Base-by-base conservation (phyloP, 2,888 invertebrate species). In the Monopis laevigella region DNA sequence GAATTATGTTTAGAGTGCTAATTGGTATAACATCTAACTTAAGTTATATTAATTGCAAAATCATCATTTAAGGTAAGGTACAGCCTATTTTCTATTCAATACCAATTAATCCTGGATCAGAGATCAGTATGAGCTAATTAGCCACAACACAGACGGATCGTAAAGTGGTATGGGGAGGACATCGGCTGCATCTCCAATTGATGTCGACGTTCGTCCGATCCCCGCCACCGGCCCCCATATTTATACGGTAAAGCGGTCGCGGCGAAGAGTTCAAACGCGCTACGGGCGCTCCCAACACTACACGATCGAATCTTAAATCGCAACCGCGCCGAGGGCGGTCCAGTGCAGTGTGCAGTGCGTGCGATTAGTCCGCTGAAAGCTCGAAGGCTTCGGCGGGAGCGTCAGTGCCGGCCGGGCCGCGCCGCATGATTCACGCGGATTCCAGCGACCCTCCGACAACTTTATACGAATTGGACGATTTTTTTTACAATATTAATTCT, bases 361-460 rank as follows among this genome's bases (percentile, higher is more conserved):
- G 77, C 75, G 75, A 69, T 61, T 64, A 69, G 74, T 73, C 70
- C 60, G 72, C 77, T 75, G 77, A 78, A 77, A 78, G 77, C 77
- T 77, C 67, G 70, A 70, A 78, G 77, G 75, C 77, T 78, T 67
- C 74, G 51, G 53, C 53, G 54, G 57, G 60, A 58, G 72, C 74
- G 71, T 74, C 77, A 80, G 80, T 80, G 80, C 80, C 80, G 80
- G 78, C 75, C 75, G 74, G 75, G 77, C 78, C 80, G 80, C 72
- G 80, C 77, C 77, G 64, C 61, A 59, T 69, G 65, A 61, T 69
- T 59, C 69, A 80, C 80, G 80, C 65, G 65, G 16, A 39, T 38
- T 39, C 32, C 32, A 19, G 28, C 30, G 29, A 29, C 43, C 29
- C 41, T 30, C 29, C 30, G 48, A 41, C 55, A 36, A 36, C 36